Conservation (phyloP, 2,797 vertebrate species). For the Leucoraja ocellata region DNA sequence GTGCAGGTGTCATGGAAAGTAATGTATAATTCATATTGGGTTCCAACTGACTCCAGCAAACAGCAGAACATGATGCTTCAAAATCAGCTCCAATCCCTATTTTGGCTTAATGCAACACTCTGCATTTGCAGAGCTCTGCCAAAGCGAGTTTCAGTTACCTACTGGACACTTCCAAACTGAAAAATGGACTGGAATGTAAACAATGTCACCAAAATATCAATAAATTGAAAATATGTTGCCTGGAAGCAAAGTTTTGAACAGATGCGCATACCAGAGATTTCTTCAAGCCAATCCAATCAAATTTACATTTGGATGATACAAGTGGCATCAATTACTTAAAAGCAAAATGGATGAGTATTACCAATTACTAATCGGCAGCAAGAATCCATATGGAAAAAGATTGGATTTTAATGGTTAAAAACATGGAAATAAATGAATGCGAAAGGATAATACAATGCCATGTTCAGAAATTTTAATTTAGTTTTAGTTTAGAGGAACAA, state of each 20-base stretch:
- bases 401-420: neutral
- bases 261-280: neutral
- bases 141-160: neutral
- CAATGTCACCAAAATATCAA: neutral
- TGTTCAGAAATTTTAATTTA: neutral
- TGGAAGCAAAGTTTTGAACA: neutral
- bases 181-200: neutral
- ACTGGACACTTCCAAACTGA: neutral
- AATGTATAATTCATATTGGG: neutral
- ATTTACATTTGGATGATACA: neutral
- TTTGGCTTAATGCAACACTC: neutral
- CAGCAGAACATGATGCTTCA: neutral
- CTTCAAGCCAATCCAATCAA: neutral
- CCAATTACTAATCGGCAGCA: neutral
- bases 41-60: neutral
- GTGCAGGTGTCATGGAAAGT: neutral
- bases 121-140: neutral
- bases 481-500: no score
- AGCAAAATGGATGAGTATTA: neutral
- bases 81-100: neutral
- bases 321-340: neutral
- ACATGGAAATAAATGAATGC: neutral
- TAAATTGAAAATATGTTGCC: neutral
- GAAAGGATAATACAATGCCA: neutral
- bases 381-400: neutral